Evolutionary conservation across 2,113 vertebrate species (phyloP).

Genomic region (Corythornis madagascariensis): DNA sequence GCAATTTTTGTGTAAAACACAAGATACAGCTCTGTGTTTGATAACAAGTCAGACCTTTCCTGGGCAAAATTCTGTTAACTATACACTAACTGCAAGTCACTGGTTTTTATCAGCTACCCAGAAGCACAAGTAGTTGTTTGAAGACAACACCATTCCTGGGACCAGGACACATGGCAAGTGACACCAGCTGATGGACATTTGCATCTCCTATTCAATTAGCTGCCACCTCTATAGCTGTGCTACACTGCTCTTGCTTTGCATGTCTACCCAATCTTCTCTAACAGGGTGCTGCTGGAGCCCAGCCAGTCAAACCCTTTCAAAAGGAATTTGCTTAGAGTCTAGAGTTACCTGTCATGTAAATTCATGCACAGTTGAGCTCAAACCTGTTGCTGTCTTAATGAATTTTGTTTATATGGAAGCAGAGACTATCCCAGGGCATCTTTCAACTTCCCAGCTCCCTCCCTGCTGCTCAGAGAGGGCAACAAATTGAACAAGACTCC

Average conservation of each 20-base stretch:
- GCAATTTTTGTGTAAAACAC: background rate
- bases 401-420: background rate
- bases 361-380: background rate
- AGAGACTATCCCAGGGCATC: background rate
- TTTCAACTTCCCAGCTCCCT: background rate
- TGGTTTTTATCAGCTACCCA: background rate
- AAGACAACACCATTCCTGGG: background rate
- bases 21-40: background rate
- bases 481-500: background rate
- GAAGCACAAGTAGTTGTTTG: background rate
- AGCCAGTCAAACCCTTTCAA: background rate
- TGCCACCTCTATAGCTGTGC: background rate
- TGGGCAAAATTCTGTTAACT: background rate
- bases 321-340: background rate
- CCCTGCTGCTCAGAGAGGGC: background rate
- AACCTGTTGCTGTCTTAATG: background rate
- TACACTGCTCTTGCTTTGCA: background rate
- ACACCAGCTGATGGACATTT: background rate
- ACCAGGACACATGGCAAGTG: rapidly evolving
- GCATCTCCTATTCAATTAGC: background rate
- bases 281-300: background rate
- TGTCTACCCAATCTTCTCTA: background rate
- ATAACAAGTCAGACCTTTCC: background rate
- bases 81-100: background rate
- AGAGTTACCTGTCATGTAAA: background rate